Evolutionary conservation across 1,140 invertebrate species (phyloP).

Genomic region (Drosophila bocqueti): DNA sequence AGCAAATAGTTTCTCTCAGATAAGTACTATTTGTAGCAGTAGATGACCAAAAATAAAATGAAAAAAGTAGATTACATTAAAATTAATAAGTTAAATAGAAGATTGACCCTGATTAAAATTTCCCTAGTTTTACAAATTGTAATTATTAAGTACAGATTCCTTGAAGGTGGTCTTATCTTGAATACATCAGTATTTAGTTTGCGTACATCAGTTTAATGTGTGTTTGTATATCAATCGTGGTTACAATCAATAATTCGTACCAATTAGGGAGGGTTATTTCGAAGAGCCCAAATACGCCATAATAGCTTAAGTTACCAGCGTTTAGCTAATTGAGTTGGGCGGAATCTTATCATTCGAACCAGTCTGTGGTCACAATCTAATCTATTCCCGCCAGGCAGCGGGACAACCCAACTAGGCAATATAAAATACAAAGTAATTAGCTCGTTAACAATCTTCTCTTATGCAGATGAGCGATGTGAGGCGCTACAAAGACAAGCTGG

Average conservation of each 20-base stretch:
- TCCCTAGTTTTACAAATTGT: too few relatives aligned
- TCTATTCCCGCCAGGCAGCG: slow-evolving; percentile 19
- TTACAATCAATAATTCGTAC: slow-evolving; percentile 4
- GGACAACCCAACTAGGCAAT: slow-evolving; percentile 15
- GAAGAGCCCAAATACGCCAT: slow-evolving; percentile 18
- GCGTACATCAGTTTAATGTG: neutral
- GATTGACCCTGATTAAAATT: neutral
- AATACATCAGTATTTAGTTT: neutral
- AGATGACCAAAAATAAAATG: neutral
- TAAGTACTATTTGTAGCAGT: neutral
- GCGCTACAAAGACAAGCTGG: slow-evolving; percentile 74
- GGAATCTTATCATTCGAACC: slow-evolving; percentile 30
- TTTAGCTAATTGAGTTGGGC: slow-evolving; percentile 19
- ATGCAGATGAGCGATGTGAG: slow-evolving; percentile 75
- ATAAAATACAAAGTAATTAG: slow-evolving; percentile 21
- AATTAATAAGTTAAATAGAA: neutral
- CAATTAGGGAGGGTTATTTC: slow-evolving; percentile 26
- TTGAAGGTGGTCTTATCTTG: neutral
- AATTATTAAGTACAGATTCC: neutral
- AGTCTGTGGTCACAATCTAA: slow-evolving; percentile 24
- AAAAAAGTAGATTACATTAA: neutral
- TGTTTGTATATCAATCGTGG: neutral
- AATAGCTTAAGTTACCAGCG: neutral
- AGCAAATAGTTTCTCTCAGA: neutral
- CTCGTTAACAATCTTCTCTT: slow-evolving; percentile 15